Percentiles rank a stretch among this genome's conserved stretches.
Evolutionary conservation across 1,140 invertebrate species (phyloP).

Genomic region (Artemia franciscana): DNA sequence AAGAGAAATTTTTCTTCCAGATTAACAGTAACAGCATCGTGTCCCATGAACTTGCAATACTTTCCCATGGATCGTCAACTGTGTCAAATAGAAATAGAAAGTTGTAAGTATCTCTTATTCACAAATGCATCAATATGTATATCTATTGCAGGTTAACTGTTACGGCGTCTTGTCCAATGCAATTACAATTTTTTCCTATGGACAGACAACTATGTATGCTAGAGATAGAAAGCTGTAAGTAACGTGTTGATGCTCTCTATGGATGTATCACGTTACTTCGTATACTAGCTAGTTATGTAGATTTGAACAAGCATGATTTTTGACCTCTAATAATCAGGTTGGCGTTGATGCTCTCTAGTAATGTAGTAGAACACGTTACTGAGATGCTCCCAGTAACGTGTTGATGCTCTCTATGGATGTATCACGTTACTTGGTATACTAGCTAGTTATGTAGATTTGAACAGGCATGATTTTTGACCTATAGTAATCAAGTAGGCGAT

Average conservation of each 20-base stretch:
- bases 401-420: too few relatives aligned
- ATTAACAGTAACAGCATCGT: conserved; percentile 87
- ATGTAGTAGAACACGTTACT: not conserved
- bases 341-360: too few relatives aligned
- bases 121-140: conserved; percentile 4
- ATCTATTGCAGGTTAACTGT: conserved; percentile 19
- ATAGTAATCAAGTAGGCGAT: too few relatives aligned
- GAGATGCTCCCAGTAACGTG: too few relatives aligned
- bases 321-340: too few relatives aligned
- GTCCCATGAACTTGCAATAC: conserved; percentile 91
- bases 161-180: conserved; percentile 21
- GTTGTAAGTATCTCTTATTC: conserved; percentile 55
- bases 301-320: too few relatives aligned
- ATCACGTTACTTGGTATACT: too few relatives aligned
- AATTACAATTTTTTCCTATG: conserved; percentile 22
- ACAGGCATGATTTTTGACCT: too few relatives aligned
- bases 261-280: conserved; percentile 1
- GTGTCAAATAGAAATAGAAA: conserved; percentile 92
- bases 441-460: too few relatives aligned
- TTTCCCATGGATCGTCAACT: conserved; percentile 93
- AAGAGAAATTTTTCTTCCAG: conserved; percentile 29
- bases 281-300: not conserved
- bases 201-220: conserved; percentile 23
- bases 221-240: conserved; percentile 24
- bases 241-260: too few relatives aligned